Evolutionary conservation across 2,113 vertebrate genomes (phyloP).

Genomic region (Archilochus colubris): DNA sequence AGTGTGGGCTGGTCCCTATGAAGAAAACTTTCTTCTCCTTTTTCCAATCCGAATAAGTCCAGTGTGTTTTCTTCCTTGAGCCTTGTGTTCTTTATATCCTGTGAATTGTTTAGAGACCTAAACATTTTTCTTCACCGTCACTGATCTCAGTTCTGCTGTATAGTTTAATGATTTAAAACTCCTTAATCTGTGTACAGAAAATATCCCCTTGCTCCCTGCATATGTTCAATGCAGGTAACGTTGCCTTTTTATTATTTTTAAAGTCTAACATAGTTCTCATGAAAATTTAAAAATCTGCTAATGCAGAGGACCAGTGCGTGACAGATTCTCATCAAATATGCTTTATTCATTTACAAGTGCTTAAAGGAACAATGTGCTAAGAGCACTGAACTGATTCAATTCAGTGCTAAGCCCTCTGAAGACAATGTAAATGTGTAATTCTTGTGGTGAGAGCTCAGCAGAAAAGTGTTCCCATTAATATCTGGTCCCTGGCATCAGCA

Average conservation of each 20-base stretch:
- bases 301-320: not conserved
- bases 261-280: conserved; percentile 1
- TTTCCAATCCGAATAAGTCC: not conserved
- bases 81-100: not conserved
- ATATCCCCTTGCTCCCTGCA: not conserved
- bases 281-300: conserved; percentile 9
- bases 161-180: not conserved
- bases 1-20: not conserved
- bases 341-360: conserved; percentile 43
- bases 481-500: not conserved
- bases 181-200: not conserved
- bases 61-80: not conserved
- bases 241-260: not conserved
- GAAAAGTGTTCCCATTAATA: not conserved
- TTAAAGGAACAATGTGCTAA: not conserved
- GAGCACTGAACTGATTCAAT: conserved; percentile 32
- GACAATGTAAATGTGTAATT: not conserved
- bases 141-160: not conserved
- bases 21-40: not conserved
- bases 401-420: conserved; percentile 29
- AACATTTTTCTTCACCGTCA: rapidly evolving
- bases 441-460: not conserved
- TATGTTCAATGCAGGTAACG: not conserved
- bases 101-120: not conserved
- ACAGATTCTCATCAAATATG: conserved; percentile 10